Base-by-base conservation (phyloP, 1,140 invertebrate species). In the Drosophila ironensis region DNA sequence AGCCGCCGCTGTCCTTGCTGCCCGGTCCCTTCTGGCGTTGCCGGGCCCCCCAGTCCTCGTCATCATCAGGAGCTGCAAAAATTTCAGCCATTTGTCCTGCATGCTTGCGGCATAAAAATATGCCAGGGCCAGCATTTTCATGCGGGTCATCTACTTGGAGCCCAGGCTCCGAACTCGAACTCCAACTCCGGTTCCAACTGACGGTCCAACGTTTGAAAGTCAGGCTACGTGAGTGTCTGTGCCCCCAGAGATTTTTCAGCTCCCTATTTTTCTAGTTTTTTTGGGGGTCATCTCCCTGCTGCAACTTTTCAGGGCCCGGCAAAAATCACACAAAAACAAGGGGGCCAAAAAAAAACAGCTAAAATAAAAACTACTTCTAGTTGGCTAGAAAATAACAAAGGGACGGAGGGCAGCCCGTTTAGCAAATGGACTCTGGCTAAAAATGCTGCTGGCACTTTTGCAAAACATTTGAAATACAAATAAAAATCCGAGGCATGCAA, bases 91-190 rank as follows among this genome's bases (percentile, higher is more conserved):
- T 86, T 86, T 86, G 80, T 86, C 80, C 81, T 86, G 80, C 81
- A 86, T 86, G 80, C 80, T 87, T 86, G 80, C 80, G 80, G 80
- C 80, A 86, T 86, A 86, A 86, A 86, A 86, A 86, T 86, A 86
- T 86, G 81, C 80, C 80, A 86, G 80, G 71, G 80, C 80, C 80
- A 86, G 80, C 74, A 86, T 86, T 86, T 86, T 86, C 80, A 86
- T 86, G 81, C 80, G 81, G 80, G 80, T 86, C 80, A 86, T 86
- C 80, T 77, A 74, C 73, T 77, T 35, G 51, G 41, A 51, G 25
- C 44, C 37, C 50, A 45, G 54, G 37, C 51, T 47, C 50, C 72
- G 22, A 53, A 17, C 41, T 30, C 28, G 14, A 19, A 14, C 37
- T 51, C 19, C 9, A 11, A 14, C 33, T 33, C 17, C 30, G 33